Base-by-base conservation (phyloP, 2,888 invertebrate species). In the Pristionchus fissidentatus region DNA sequence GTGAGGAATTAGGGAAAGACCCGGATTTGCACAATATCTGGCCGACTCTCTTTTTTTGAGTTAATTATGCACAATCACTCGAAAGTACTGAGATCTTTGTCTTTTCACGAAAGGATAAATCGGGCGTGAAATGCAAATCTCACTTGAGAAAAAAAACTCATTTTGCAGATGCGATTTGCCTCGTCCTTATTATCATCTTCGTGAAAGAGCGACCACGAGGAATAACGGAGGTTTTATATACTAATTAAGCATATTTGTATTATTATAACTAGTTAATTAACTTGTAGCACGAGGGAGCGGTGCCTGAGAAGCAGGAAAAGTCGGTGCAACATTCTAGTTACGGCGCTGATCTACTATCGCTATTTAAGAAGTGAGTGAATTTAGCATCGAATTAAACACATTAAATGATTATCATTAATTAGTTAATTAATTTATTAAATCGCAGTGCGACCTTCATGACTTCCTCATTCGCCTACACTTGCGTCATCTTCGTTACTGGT, bases 401-500 rank as follows among this genome's bases (percentile, higher is more conserved):
- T n/a, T n/a, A n/a, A n/a, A n/a, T n/a, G n/a, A n/a, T n/a, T n/a
- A n/a, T n/a, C n/a, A n/a, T n/a, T n/a, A n/a, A n/a, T n/a, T n/a
- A n/a, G n/a, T n/a, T n/a, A 22, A 70, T 70, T 62, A 13, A n/a
- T n/a, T 26, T 38, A 10, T 22, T 26, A 43, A 22, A 46, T 87
- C 88, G 66, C 83, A 91, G 96, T 93, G 95, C 95, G 83, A 98
- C 97, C 88, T 99, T 97, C 93, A 95, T 99, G 95, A 94, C 97
- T 88, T 96, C 97, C 0, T 96, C 98, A 3, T 94, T 95, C 43
- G 98, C 97, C 78, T 98, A 98, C 93, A 99, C 98, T 0, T 97
- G 97, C 93, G 98, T 99, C 22, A 96, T 98, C 8, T 99, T 98
- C 93, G 98, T 98, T 57, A 95, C 98, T 22, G 99, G 99, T 83